phyloP scores from a whole-genome alignment of 2,888 invertebrate species.

The Erebia ligea region DNA sequence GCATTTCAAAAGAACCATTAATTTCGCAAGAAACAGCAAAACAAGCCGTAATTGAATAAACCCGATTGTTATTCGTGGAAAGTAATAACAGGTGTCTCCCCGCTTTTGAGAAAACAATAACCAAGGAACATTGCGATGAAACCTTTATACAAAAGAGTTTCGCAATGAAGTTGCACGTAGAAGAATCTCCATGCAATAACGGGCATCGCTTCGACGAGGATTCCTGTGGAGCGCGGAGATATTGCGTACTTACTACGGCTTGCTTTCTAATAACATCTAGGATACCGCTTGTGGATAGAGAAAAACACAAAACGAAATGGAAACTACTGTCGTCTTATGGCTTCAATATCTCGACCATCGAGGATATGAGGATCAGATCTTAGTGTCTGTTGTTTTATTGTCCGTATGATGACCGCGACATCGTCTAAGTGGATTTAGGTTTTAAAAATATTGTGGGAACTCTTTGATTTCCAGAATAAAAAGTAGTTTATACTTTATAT shows the following conservation, averaged over 20 bases:
- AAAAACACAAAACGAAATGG: constrained; percentile 76
- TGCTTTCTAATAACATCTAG: constrained; percentile 77
- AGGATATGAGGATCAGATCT: constrained; percentile 41
- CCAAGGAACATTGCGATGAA: constrained; percentile 71
- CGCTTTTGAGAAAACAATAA: constrained; percentile 81
- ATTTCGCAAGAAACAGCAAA: constrained; percentile 21
- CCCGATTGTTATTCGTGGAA: constrained; percentile 68
- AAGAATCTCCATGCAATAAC: constrained; percentile 83
- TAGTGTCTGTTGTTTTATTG: background rate
- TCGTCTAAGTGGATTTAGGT: background rate
- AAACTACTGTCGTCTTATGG: constrained; percentile 69
- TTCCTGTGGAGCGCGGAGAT: constrained; percentile 72
- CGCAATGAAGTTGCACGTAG: constrained; percentile 80
- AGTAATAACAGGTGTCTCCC: constrained; percentile 70
- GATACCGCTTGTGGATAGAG: constrained; percentile 74
- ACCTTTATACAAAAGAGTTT: constrained; percentile 77
- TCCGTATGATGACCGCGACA: background rate
- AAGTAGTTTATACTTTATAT: too few relatives aligned
- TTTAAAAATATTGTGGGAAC: too few relatives aligned
- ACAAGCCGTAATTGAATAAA: constrained; percentile 66
- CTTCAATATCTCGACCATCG: constrained; percentile 67
- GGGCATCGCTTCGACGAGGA: constrained; percentile 63
- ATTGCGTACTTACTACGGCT: constrained; percentile 80
- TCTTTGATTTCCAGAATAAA: too few relatives aligned
- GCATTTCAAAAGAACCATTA: constrained; percentile 18